Evolutionary conservation across 2,888 invertebrate species (phyloP).

Genomic region (Drosophila phalerata): DNA sequence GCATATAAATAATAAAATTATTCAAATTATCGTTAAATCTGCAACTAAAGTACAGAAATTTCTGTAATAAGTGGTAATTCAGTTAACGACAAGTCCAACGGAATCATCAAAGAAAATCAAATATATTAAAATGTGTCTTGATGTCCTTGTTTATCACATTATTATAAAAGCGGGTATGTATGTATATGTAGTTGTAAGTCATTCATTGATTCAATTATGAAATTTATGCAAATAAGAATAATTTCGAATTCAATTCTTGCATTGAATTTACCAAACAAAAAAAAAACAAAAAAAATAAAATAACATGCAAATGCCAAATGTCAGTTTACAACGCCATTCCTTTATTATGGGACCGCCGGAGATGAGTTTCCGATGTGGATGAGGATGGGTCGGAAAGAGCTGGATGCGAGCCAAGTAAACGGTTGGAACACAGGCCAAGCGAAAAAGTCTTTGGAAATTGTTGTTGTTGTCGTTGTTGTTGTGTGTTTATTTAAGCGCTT

Average conservation of each 20-base stretch:
- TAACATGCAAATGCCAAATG: slow-evolving; percentile 77
- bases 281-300: background rate
- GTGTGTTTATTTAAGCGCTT: slow-evolving; percentile 73
- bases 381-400: slow-evolving; percentile 26
- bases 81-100: background rate
- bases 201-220: slow-evolving; percentile 33
- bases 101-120: background rate
- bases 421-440: slow-evolving; percentile 7
- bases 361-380: slow-evolving; percentile 45
- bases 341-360: slow-evolving; percentile 54
- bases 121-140: background rate
- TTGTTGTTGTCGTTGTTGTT: slow-evolving; percentile 49
- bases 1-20: slow-evolving; percentile 63
- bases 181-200: background rate
- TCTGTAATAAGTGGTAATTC: background rate
- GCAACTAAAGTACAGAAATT: slow-evolving; percentile 3
- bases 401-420: slow-evolving; percentile 60
- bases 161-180: background rate
- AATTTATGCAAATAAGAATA: slow-evolving; percentile 46
- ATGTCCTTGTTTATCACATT: background rate
- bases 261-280: slow-evolving; percentile 44
- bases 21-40: slow-evolving; percentile 26
- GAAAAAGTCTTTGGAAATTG: slow-evolving; percentile 6
- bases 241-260: slow-evolving; percentile 57
- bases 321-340: slow-evolving; percentile 37